Evolutionary conservation across 2,888 invertebrate genomes (phyloP), one percentile per base, ranked within the genome.

Genomic region (Yponomeuta cagnagella): DNA sequence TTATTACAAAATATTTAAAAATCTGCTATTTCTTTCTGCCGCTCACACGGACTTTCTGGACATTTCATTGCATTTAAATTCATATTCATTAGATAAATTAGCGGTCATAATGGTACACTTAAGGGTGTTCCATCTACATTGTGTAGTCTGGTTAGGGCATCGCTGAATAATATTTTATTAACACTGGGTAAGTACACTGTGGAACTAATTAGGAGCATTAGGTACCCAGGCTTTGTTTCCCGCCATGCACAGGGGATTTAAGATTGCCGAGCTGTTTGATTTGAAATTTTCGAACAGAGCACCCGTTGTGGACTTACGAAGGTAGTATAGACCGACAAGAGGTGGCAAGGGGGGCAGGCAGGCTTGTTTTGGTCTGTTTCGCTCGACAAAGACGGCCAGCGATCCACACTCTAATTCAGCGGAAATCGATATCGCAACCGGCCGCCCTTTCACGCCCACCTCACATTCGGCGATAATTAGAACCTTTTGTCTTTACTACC

Each of bases 341-440:
- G 83, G 79, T 72, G 71, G 75, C 76, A 79, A 74, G 76, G 77
- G 75, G 77, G 82, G 83, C 82, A 77, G 80, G 80, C 77, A 74
- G 77, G 83, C 84, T 90, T 90, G 92, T 92, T 92, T 93, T 92
- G 92, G 92, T 91, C 92, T 92, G 89, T 93, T 92, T 92, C 88
- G 88, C 82, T 43, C 68, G 89, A 90, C 90, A 91, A 92, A 91
- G 91, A 91, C 91, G 90, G 81, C 86, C 87, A 84, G 85, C 91
- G 91, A 90, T 90, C 87, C 89, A 89, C 88, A 88, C 91, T 90
- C 91, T 91, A 91, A 92, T 92, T 91, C 90, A 88, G 88, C 87
- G 81, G 85, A 90, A 90, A 92, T 92, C 91, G 91, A 92, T 92
- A 92, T 87, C 88, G 89, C 90, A 88, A 86, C 89, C 87, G 80